Conservation (phyloP, 2,797 vertebrate species). For the Notolepis coatsorum region DNA sequence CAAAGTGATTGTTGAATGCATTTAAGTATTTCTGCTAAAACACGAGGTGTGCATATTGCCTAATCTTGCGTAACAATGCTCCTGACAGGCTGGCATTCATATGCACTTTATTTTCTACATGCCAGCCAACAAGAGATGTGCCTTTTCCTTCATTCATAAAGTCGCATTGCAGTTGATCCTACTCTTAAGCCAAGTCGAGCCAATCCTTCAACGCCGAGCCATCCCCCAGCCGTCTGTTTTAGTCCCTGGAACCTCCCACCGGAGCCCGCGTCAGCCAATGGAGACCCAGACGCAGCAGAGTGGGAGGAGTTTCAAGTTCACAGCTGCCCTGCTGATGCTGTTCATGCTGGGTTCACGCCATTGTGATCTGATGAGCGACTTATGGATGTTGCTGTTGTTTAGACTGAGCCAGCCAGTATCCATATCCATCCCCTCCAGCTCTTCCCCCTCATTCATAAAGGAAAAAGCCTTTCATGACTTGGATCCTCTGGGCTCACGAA, state of each 20-base stretch:
- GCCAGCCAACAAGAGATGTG: conserved; percentile 13
- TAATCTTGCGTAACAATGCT: too few relatives aligned
- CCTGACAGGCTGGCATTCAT: conserved; percentile 9
- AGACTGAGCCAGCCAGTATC: conserved; percentile 55
- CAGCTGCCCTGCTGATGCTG: conserved; percentile 65
- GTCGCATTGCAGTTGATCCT: conserved; percentile 48
- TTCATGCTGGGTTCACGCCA: conserved; percentile 55
- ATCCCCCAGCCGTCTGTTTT: conserved; percentile 57
- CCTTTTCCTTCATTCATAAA: conserved; percentile 62
- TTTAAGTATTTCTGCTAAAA: too few relatives aligned
- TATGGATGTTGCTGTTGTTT: conserved; percentile 64
- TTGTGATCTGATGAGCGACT: conserved; percentile 73
- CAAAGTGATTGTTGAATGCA: too few relatives aligned
- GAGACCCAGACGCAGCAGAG: conserved; percentile 57
- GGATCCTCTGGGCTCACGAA: conserved; percentile 55
- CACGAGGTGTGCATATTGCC: too few relatives aligned
- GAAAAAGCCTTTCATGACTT: conserved; percentile 39
- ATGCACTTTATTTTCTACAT: conserved; percentile 32
- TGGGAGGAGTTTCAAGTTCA: conserved; percentile 46
- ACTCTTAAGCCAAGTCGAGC: conserved; percentile 51
- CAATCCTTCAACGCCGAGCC: conserved; percentile 68
- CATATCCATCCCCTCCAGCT: conserved; percentile 32
- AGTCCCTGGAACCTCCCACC: conserved; percentile 53
- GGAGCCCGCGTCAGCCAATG: conserved; percentile 54
- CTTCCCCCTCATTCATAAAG: conserved; percentile 52